Evolutionary conservation across 2,888 invertebrate genomes (phyloP).

Genomic region (Volucella zonaria): DNA sequence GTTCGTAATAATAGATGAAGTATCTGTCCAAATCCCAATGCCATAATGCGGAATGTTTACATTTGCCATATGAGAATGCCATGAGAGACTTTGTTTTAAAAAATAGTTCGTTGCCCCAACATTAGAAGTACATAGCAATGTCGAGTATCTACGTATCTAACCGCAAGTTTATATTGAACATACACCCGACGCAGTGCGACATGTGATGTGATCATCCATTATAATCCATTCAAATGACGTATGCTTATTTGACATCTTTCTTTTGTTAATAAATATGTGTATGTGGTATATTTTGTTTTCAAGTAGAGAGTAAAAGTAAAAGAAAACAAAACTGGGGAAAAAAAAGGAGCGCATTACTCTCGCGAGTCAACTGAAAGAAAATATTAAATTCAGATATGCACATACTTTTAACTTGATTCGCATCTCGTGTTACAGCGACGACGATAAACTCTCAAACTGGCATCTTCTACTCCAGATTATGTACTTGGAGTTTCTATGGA

Average conservation of each 20-base stretch:
- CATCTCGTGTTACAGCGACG: constrained; percentile 43
- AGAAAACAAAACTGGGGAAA: constrained; percentile 7
- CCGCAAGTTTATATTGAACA: constrained; percentile 20
- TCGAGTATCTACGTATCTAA: background rate
- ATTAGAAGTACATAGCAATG: background rate
- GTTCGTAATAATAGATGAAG: background rate
- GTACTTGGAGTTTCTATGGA: constrained; percentile 5
- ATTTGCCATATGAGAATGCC: constrained; percentile 14
- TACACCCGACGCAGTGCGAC: background rate
- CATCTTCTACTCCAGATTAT: constrained; percentile 39
- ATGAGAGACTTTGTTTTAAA: constrained; percentile 30
- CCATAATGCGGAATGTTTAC: constrained; percentile 42
- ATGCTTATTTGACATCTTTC: constrained; percentile 24
- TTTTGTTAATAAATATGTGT: background rate
- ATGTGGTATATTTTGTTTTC: background rate
- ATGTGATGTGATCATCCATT: constrained; percentile 29
- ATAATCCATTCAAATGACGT: constrained; percentile 11
- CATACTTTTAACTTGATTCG: constrained; percentile 24
- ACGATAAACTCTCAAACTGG: constrained; percentile 11
- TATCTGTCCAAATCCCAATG: constrained; percentile 35
- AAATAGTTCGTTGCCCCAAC: constrained; percentile 27
- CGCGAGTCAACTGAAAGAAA: constrained; percentile 35
- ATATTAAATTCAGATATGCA: constrained; percentile 18
- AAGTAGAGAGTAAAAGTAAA: constrained; percentile 42
- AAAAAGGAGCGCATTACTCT: constrained; percentile 14